These are phyloP conservation scores for Platycercus adscitus DNA, from an alignment of 2,113 vertebrate species.

Conservation along the genomic window DNA sequence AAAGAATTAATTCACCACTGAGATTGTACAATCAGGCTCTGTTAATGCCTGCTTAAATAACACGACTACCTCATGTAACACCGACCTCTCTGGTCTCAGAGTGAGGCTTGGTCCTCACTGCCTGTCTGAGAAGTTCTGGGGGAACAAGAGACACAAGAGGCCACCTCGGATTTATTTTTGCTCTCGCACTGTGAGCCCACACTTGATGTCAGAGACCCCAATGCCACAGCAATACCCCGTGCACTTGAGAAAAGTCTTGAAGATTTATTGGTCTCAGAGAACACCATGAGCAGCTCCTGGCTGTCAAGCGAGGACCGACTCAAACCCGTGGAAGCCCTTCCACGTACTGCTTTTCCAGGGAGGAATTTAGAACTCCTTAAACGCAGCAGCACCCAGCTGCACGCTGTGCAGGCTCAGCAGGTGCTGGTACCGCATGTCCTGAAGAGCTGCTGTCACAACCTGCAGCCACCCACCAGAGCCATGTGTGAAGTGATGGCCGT, in stretches of 20 bases:
- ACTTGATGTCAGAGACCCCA: neutral
- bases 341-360: neutral
- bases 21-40: neutral
- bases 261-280: neutral
- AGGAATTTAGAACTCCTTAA: neutral
- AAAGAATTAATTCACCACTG: neutral
- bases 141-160: neutral
- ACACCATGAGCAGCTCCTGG: neutral
- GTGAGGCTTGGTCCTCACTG: neutral
- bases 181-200: neutral
- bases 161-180: neutral
- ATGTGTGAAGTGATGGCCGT: neutral
- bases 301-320: neutral
- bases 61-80: neutral
- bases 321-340: neutral
- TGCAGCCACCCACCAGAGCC: fast-evolving
- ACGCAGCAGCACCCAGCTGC: neutral
- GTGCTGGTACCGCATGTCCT: neutral
- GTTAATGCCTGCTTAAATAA: neutral
- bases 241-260: neutral
- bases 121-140: neutral
- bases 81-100: neutral
- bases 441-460: neutral
- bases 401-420: neutral
- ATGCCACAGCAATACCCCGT: neutral